Percentiles rank a stretch among this genome's conserved stretches.
These are phyloP conservation scores for Gymnocheta viridis DNA, from an alignment of 2,888 invertebrate genomes.

Conservation along the genomic window DNA sequence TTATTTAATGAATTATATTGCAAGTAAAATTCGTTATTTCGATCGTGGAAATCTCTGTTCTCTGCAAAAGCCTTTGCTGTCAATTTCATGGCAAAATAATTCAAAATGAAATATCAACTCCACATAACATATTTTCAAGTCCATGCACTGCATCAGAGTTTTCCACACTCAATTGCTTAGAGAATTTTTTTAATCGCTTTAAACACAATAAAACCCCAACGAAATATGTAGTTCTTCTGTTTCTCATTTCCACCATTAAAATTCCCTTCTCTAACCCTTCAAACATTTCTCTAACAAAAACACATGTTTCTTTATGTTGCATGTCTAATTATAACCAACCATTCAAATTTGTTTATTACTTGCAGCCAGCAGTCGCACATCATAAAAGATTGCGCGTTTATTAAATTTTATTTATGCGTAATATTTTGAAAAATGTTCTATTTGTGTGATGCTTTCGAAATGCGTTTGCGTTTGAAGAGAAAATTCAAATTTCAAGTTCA, in stretches of 20 bases:
- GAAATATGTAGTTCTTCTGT: not conserved
- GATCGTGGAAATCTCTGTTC: too few relatives aligned
- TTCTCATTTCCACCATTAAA: not conserved
- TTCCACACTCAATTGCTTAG: not conserved
- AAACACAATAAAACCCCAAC: not conserved
- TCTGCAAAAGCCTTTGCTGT: too few relatives aligned
- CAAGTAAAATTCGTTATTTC: too few relatives aligned
- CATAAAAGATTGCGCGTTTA: constrained; percentile 25
- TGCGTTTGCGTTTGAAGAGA: not conserved
- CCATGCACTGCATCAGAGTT: not conserved
- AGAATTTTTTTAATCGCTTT: not conserved
- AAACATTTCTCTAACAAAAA: not conserved
- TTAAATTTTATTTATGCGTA: constrained; percentile 31
- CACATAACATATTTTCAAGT: too few relatives aligned
- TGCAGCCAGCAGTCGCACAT: not conserved
- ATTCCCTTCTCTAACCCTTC: not conserved
- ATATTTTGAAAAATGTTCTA: not conserved
- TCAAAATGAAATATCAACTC: not conserved
- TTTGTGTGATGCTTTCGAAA: not conserved
- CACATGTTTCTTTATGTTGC: constrained; percentile 39
- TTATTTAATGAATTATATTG: too few relatives aligned
- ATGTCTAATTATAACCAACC: constrained; percentile 17
- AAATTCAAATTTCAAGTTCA: constrained; percentile 64
- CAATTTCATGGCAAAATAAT: not conserved
- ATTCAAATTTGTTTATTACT: not conserved